Percentiles rank a stretch among this genome's conserved stretches.
Conservation (phyloP, 2,113 vertebrate genomes). For the Benitochromis conjunctus region DNA sequence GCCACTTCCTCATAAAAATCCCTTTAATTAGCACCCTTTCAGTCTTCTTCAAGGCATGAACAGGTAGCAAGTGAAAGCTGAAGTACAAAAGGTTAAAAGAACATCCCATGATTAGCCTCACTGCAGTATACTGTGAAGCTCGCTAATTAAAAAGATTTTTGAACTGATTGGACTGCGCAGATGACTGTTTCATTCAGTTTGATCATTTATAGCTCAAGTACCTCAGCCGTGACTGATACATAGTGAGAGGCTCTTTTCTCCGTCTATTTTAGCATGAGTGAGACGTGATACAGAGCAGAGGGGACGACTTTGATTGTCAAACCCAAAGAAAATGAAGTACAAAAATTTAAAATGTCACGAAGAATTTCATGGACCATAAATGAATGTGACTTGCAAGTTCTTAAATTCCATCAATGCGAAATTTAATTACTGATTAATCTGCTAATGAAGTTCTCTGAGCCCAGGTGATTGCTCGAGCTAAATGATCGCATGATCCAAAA, state of each 20-base stretch:
- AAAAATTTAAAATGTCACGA: not conserved
- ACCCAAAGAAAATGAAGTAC: not conserved
- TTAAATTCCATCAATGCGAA: not conserved
- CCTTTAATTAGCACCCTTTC: not conserved
- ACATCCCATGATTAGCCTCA: not conserved
- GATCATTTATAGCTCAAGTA: not conserved
- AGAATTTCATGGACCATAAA: not conserved
- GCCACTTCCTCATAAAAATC: not conserved
- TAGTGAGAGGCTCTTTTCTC: not conserved
- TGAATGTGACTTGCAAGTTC: not conserved
- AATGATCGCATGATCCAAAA: not conserved
- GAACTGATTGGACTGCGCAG: not conserved
- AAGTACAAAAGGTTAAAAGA: not conserved
- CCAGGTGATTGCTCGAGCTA: not conserved
- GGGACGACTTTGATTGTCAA: not conserved
- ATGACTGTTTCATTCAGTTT: not conserved
- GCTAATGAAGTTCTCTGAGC: not conserved
- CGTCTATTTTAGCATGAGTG: not conserved
- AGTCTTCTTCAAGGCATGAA: not conserved
- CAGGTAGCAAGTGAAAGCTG: not conserved
- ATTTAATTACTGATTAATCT: not conserved
- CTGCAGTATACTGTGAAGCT: not conserved
- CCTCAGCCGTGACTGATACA: not conserved
- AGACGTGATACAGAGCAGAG: not conserved
- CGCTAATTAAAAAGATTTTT: not conserved